Evolutionary conservation across 2,113 vertebrate genomes (phyloP).

Genomic region (Megaceryle maxima): DNA sequence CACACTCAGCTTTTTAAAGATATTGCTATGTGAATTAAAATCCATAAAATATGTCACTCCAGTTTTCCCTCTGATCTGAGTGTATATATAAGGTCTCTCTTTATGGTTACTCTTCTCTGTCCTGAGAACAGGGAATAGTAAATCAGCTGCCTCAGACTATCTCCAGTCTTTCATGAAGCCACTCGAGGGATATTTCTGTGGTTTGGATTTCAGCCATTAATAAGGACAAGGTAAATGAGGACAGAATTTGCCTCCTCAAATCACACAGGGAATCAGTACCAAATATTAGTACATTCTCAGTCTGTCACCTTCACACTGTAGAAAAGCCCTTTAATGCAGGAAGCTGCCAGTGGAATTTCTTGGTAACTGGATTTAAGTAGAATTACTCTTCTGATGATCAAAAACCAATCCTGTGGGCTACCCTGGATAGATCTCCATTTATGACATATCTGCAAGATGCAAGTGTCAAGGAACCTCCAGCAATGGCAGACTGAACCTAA

Average conservation of each 20-base stretch:
- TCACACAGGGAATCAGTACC: not conserved
- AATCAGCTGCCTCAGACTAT: not conserved
- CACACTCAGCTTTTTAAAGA: constrained; percentile 37
- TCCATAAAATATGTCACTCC: not conserved
- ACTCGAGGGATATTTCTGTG: not conserved
- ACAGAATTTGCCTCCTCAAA: not conserved
- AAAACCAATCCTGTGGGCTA: not conserved
- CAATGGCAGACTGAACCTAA: not conserved
- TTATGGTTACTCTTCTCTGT: not conserved
- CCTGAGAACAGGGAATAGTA: not conserved
- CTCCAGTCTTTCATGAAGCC: not conserved
- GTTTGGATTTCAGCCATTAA: constrained; percentile 11
- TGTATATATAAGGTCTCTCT: not conserved
- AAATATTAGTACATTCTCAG: not conserved
- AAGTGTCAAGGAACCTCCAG: not conserved
- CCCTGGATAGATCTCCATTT: not conserved
- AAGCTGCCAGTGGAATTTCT: not conserved
- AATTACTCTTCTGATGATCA: not conserved
- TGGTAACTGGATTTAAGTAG: not conserved
- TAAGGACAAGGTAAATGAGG: constrained; percentile 26
- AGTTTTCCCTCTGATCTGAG: not conserved
- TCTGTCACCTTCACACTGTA: constrained; percentile 20
- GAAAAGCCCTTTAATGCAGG: not conserved
- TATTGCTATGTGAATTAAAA: not conserved
- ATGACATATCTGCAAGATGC: not conserved